phyloP scores from a whole-genome alignment of 2,113 vertebrate species.

The Dicaeum eximium region DNA sequence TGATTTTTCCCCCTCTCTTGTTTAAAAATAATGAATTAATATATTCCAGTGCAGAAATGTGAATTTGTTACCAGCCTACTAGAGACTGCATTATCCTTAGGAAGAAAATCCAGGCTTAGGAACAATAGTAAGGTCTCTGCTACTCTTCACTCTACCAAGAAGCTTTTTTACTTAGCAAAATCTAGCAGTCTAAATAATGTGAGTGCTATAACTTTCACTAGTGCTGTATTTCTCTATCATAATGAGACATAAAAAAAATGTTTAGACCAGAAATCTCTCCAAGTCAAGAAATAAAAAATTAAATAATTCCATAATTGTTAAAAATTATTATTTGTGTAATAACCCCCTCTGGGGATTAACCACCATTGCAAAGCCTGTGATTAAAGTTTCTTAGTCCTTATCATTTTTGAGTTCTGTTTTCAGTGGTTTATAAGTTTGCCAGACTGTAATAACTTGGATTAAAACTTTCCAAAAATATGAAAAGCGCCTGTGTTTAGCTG shows the following conservation, averaged over 20 bases:
- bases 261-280: not conserved
- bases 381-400: conserved; percentile 33
- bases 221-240: not conserved
- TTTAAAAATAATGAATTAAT: not conserved
- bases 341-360: conserved; percentile 5
- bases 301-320: conserved; percentile 7
- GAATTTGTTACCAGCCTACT: not conserved
- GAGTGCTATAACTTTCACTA: not conserved
- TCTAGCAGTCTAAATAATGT: not conserved
- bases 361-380: not conserved
- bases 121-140: not conserved
- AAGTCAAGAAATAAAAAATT: conserved; percentile 20
- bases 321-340: conserved; percentile 33
- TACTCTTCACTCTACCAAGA: not conserved
- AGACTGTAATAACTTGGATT: conserved; percentile 29
- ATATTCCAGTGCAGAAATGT: not conserved
- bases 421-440: conserved; percentile 5
- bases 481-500: not conserved
- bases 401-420: conserved; percentile 21
- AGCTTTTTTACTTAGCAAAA: not conserved
- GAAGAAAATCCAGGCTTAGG: not conserved
- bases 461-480: conserved; percentile 18
- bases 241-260: conserved; percentile 16
- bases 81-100: not conserved
- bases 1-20: not conserved